Conservation (phyloP, 2,113 vertebrate species). For the Nothoprocta pentlandii region DNA sequence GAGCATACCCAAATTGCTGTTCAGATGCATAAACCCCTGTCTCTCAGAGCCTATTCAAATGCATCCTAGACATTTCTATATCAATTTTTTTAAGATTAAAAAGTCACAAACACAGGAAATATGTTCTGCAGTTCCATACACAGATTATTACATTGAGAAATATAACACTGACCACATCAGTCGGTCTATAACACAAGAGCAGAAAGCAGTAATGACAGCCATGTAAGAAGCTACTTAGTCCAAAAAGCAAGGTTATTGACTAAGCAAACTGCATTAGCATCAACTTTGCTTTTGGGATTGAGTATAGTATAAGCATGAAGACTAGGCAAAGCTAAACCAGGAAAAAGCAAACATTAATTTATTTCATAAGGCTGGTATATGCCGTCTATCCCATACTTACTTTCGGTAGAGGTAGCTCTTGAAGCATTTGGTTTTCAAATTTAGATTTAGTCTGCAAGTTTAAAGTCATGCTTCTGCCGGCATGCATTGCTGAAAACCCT, state of each 20-base stretch:
- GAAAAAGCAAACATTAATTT: conserved; percentile 68
- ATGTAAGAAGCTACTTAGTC: conserved; percentile 58
- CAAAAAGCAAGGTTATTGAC: conserved; percentile 69
- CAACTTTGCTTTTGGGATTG: conserved; percentile 58
- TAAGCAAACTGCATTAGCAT: neutral
- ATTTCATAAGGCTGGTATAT: conserved; percentile 60
- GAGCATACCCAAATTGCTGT: neutral
- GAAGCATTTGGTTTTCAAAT: conserved; percentile 95
- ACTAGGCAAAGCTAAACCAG: conserved; percentile 67
- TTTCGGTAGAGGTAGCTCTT: conserved; percentile 92
- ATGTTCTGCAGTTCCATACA: neutral
- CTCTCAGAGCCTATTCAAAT: neutral
- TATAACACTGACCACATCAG: neutral
- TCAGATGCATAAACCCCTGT: neutral
- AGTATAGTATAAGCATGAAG: conserved; percentile 39
- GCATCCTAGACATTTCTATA: neutral
- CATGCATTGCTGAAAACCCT: conserved; percentile 97
- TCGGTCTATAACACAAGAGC: conserved; percentile 29
- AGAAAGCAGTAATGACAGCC: conserved; percentile 69
- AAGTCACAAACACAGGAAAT: neutral
- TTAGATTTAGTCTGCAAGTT: conserved; percentile 99
- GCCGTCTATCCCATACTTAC: conserved; percentile 84
- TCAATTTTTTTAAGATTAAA: neutral
- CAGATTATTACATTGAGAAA: neutral
- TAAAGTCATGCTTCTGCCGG: conserved; percentile 98